Conservation (phyloP, 2,797 vertebrate species). For the Hippocampus kuda region DNA sequence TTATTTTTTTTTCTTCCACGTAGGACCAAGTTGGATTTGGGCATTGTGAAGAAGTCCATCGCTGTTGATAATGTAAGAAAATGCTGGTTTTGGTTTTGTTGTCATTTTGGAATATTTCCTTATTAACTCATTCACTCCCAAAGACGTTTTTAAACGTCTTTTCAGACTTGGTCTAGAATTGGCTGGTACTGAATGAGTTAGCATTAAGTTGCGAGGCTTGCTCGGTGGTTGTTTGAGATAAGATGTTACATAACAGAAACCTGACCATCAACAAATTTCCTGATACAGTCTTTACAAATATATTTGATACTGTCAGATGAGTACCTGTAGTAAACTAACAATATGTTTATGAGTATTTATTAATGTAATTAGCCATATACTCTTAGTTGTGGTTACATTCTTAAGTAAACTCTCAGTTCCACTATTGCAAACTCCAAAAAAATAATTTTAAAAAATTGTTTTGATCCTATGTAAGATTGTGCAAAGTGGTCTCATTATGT, state of each 20-base stretch:
- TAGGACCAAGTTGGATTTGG: constrained; percentile 83
- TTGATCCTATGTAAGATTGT: neutral
- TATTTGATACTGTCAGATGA: neutral
- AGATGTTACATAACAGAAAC: too few relatives aligned
- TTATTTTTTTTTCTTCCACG: neutral
- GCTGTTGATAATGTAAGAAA: constrained; percentile 76
- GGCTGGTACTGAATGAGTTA: too few relatives aligned
- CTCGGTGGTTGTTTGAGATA: too few relatives aligned
- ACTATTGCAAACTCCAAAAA: neutral
- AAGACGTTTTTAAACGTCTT: too few relatives aligned
- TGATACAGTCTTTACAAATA: neutral
- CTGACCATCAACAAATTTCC: too few relatives aligned
- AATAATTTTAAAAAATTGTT: too few relatives aligned
- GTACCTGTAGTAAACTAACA: neutral
- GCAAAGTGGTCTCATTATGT: constrained; percentile 8
- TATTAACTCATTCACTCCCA: too few relatives aligned
- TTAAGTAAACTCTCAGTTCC: neutral
- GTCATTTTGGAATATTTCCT: neutral
- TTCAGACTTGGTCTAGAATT: too few relatives aligned
- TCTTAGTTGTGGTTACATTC: neutral
- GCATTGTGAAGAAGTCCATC: constrained; percentile 74
- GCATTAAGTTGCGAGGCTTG: too few relatives aligned
- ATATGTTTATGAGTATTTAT: neutral
- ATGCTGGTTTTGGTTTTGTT: neutral
- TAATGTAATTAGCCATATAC: neutral